Base-by-base conservation (phyloP, 2,888 invertebrate species). In the Eucera pruinosa region DNA sequence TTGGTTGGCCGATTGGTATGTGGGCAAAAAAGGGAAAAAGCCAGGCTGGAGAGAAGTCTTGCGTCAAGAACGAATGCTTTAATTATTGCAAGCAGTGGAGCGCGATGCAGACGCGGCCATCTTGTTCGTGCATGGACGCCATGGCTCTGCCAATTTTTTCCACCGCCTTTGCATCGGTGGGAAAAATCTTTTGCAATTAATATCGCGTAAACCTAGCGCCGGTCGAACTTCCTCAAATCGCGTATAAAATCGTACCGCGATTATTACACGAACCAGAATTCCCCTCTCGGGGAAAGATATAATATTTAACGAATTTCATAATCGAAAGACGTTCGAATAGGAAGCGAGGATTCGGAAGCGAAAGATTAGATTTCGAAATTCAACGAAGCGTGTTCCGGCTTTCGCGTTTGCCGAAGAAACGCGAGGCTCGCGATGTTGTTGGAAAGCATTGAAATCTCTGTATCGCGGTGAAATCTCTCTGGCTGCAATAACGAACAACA, bases 11-110 rank as follows among this genome's bases (percentile, higher is more conserved):
- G n/a, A 5, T 33, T 18, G 65, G 74, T 20, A 65, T 33, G 55
- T 30, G 20, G 23, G 33, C 11, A 47, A 60, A 27, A 48, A 62
- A 48, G 39, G 47, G 64, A 73, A 57, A 60, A 62, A 69, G 47
- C 73, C 27, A n/a, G 55, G 23, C 5, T n/a, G 57, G 55, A 47
- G 41, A 50, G 62, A 68, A 62, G n/a, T 58, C 41, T 75, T 54
- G 64, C 76, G 50, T 50, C 69, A 64, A 62, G 80, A 70, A 47
- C 60, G 68, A 58, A 61, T 64, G 80, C 68, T 62, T 82, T 82
- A 83, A 82, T 82, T 82, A 82, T 80, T 80, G 71, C 69, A 80
- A 83, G 67, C 82, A 82, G 83, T 62, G 58, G 75, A 77, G 77
- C 77, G 77, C 75, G 77, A 80, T 82, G 80, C 76, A 67, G 64